phyloP scores from a whole-genome alignment of 1,140 invertebrate genomes.

The Myzus persicae region DNA sequence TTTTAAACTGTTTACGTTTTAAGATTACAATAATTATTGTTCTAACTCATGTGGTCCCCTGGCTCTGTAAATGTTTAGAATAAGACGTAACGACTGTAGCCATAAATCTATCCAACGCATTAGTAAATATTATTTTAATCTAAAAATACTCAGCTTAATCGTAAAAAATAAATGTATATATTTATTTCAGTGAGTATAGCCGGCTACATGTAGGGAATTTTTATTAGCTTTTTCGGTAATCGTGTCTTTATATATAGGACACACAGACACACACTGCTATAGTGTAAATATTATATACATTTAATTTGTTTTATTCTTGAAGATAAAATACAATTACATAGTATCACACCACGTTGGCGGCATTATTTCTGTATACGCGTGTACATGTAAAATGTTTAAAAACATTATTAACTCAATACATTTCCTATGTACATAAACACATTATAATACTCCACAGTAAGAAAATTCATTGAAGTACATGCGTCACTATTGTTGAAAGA shows the following conservation, averaged over 20 bases:
- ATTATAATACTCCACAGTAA: neutral
- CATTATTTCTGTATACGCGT: neutral
- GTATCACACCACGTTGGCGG: neutral
- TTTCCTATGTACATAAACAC: neutral
- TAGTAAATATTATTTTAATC: constrained; percentile 10
- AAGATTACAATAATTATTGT: neutral
- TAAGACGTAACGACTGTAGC: neutral
- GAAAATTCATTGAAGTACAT: neutral
- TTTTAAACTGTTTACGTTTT: neutral
- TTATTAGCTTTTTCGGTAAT: constrained; percentile 7
- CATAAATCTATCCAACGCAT: neutral
- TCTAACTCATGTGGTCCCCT: neutral
- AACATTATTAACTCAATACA: neutral
- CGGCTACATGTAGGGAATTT: neutral
- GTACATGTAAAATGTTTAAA: neutral
- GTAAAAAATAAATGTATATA: neutral
- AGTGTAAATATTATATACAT: neutral
- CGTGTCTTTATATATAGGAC: neutral
- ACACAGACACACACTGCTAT: neutral
- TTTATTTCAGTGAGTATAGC: neutral
- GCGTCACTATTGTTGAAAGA: too few relatives aligned
- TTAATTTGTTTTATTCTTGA: neutral
- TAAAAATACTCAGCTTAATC: neutral
- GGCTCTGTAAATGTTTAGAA: neutral
- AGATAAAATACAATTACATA: neutral